These are phyloP conservation scores for Morpho achilles DNA, from an alignment of 2,888 invertebrate species.

Conservation along the genomic window DNA sequence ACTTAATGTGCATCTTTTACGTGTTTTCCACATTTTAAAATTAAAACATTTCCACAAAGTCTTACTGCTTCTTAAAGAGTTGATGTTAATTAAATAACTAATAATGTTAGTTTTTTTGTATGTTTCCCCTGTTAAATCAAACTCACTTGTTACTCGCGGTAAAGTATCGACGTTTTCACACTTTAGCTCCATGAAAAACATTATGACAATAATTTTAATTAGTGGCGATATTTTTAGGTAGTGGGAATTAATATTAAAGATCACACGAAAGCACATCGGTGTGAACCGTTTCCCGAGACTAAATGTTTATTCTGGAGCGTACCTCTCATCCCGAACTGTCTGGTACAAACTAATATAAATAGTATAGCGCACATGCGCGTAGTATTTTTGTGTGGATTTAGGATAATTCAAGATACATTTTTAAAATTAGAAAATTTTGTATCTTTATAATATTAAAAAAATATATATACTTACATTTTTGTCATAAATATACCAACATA, in stretches of 20 bases:
- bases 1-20: slow-evolving; percentile 43
- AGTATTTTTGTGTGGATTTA: slow-evolving; percentile 18
- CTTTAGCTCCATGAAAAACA: slow-evolving; percentile 27
- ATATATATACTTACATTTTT: too few relatives aligned
- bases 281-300: slow-evolving; percentile 49
- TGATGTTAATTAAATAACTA: slow-evolving; percentile 31
- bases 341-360: neutral
- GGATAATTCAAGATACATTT: neutral
- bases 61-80: slow-evolving; percentile 45
- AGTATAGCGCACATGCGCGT: slow-evolving; percentile 11
- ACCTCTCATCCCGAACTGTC: slow-evolving; percentile 16
- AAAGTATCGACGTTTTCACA: slow-evolving; percentile 36
- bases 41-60: slow-evolving; percentile 47
- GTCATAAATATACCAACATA: too few relatives aligned
- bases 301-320: slow-evolving; percentile 40
- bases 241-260: slow-evolving; percentile 3
- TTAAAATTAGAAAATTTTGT: too few relatives aligned
- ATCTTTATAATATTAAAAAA: too few relatives aligned
- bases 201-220: slow-evolving; percentile 41
- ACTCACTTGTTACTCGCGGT: slow-evolving; percentile 26
- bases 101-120: slow-evolving; percentile 31
- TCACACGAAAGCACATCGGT: slow-evolving; percentile 45
- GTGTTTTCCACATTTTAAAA: slow-evolving; percentile 63
- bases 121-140: slow-evolving; percentile 30
- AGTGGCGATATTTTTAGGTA: slow-evolving; percentile 19